These are phyloP conservation scores for Mixornis gularis DNA, from an alignment of 2,113 vertebrate species.

Conservation along the genomic window DNA sequence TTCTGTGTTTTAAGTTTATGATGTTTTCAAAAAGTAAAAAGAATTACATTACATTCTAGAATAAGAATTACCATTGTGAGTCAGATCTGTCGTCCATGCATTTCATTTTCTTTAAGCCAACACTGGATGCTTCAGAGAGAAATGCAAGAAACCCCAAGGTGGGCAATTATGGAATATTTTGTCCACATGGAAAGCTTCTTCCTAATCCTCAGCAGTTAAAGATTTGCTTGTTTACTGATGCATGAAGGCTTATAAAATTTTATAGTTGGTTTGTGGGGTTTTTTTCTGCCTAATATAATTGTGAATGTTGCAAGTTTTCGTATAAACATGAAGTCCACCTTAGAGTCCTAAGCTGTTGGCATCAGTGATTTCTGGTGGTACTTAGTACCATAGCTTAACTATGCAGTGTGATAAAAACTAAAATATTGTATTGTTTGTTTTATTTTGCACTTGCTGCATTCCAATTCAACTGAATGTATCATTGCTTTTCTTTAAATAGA, in stretches of 20 bases:
- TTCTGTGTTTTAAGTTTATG: background rate
- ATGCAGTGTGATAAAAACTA: background rate
- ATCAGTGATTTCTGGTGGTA: background rate
- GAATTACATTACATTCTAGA: background rate
- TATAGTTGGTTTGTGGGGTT: background rate
- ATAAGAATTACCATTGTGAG: background rate
- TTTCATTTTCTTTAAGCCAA: background rate
- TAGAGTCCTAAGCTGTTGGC: background rate
- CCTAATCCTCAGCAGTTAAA: background rate
- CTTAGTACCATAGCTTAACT: background rate
- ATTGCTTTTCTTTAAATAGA: background rate
- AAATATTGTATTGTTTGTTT: background rate
- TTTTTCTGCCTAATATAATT: background rate
- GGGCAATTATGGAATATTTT: background rate
- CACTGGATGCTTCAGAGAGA: background rate
- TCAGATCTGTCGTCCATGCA: background rate
- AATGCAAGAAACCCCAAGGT: background rate
- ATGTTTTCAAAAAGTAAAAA: background rate
- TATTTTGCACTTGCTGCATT: background rate
- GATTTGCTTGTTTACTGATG: background rate
- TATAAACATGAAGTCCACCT: background rate
- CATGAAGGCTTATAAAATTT: background rate
- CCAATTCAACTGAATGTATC: background rate
- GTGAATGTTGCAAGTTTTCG: background rate
- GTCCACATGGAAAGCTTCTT: background rate